These are phyloP conservation scores for Rhyzopertha dominica DNA, from an alignment of 1,140 invertebrate genomes.

Conservation along the genomic window DNA sequence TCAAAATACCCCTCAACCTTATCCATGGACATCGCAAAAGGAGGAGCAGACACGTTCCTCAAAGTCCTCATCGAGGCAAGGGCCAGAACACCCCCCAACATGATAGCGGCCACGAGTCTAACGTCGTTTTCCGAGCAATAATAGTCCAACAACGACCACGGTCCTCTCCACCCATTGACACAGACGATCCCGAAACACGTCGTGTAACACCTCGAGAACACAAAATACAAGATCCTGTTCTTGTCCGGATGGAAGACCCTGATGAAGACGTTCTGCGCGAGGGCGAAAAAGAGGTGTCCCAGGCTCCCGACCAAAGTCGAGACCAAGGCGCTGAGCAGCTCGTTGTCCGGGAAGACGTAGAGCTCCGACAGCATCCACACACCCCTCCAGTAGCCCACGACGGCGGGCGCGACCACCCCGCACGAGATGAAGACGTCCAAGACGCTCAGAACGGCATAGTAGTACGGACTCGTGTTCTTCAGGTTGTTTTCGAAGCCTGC, in stretches of 20 bases:
- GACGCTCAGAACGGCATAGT: constrained; percentile 58
- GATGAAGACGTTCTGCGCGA: constrained; percentile 60
- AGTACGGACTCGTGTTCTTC: constrained; percentile 46
- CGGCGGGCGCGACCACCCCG: constrained; percentile 67
- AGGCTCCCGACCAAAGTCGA: constrained; percentile 63
- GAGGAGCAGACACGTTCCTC: constrained; percentile 75
- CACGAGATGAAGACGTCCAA: constrained; percentile 68
- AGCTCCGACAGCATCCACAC: constrained; percentile 75
- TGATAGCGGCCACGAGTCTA: constrained; percentile 55
- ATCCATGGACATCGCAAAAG: constrained; percentile 71
- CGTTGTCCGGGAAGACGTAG: constrained; percentile 59
- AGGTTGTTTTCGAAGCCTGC: constrained; percentile 52
- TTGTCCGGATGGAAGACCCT: constrained; percentile 60
- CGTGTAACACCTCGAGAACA: constrained; percentile 70
- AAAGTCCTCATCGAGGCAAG: constrained; percentile 61
- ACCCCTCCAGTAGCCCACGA: constrained; percentile 80
- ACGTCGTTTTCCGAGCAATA: constrained; percentile 60
- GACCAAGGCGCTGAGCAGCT: constrained; percentile 55
- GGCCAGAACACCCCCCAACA: constrained; percentile 57
- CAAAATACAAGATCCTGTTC: constrained; percentile 62
- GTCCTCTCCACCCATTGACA: constrained; percentile 79
- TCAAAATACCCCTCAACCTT: constrained; percentile 70
- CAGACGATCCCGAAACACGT: constrained; percentile 68
- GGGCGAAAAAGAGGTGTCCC: constrained; percentile 62
- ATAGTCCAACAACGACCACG: constrained; percentile 70